Evolutionary conservation across 2,888 invertebrate species (phyloP), one percentile per base, ranked within the genome.

Genomic region (Cataglyphis rosenhaueri): DNA sequence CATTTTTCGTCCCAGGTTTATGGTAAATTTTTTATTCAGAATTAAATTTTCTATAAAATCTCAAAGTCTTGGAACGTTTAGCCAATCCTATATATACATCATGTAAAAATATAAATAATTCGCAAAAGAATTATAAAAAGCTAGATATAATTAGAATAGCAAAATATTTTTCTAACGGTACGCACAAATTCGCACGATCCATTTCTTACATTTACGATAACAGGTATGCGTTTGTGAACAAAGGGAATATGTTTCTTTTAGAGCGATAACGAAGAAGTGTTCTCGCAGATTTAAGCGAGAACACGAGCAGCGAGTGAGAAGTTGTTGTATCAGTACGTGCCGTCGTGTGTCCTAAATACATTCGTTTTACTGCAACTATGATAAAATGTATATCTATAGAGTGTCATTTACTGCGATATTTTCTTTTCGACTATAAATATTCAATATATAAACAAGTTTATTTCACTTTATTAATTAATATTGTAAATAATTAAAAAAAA

Each of bases 321-420:
- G 70, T 71, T 48, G n/a, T 52, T 25, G 41, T 70, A 59, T 78
- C 78, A 15, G 70, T 78, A 79, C 78, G 78, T 79, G 78, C 71
- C 21, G 71, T 44, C 71, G 78, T n/a, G 70, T n/a, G 78, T 79
- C 59, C 78, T 59, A 79, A 70, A 79, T 79, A 79, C 78, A 79
- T 64, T 71, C n/a, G 44, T 44, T 70, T 79, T 32, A 57, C 32
- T 12, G 18, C 35, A 71, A 71, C 71, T n/a, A 41, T 41, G 71
- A 79, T 79, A 79, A 79, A 48, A 71, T 44, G 21, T 57, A 70
- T n/a, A 21, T 15, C 21, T 59, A 44, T 29, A 35, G n/a, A 78
- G 59, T 32, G 78, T 79, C 52, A 44, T 25, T 9, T 21, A 21
- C 32, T 12, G 38, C 9, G 4, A 76, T 29, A 38, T 55, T 21